Base-by-base conservation (phyloP, 1,140 invertebrate genomes). In the Zaprionus kolodkinae region DNA sequence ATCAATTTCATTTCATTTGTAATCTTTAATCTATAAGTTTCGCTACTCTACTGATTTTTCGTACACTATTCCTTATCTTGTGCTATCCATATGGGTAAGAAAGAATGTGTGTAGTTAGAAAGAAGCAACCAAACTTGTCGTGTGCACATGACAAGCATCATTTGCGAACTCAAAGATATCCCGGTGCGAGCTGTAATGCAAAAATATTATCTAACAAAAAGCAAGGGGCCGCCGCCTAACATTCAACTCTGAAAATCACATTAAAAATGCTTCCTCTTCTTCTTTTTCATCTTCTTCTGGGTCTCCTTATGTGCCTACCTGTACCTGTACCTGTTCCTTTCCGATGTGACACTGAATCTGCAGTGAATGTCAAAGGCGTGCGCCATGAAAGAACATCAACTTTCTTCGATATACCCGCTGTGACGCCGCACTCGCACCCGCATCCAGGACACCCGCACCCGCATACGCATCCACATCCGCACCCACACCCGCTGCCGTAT, bases 331-430 rank as follows among this genome's bases (percentile, higher is more conserved):
- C 30, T 33, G 30, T n/a, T 27, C 25, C 25, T 1, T 27, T 27
- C 25, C 25, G 11, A 62, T 69, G 30, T 60, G 21, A 11, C 55
- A 15, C 38, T 65, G 52, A 43, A 68, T 84, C 72, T 78, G 71
- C 79, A 86, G 91, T 90, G 60, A 92, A 91, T 80, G 88, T 91
- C 81, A 91, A 92, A 92, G 91, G 91, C 84, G 85, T 91, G 73
- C 91, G 89, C 67, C 86, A 91, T 80, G 91, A 92, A 91, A 91
- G 91, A 89, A 91, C 91, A 79, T 92, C 91, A 79, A 90, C 79
- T 83, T 92, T 92, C 83, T 92, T 92, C 84, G 91, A 92, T 73
- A 89, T 92, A 84, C 91, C 91, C 75, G 91, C 91, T 92, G 91
- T 91, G 91, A 92, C 91, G 72, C 91, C 45, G 17, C 45, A 50